phyloP scores from a whole-genome alignment of 2,113 vertebrate species.

The Zapornia atra region DNA sequence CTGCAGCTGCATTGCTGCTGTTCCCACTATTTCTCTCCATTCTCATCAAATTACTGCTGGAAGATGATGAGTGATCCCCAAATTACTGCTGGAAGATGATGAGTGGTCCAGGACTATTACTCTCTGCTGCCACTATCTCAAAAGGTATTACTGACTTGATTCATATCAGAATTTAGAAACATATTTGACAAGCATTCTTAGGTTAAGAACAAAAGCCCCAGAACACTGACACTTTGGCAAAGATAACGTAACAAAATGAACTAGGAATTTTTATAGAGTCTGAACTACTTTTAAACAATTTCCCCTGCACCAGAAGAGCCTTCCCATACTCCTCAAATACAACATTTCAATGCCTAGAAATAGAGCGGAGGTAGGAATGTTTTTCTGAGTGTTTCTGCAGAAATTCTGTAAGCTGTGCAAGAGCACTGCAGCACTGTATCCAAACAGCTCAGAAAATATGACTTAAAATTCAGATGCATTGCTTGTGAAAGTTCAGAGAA shows the following conservation, averaged over 20 bases:
- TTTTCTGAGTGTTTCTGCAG: background rate
- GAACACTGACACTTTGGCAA: background rate
- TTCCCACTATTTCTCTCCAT: background rate
- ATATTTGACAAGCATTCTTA: background rate
- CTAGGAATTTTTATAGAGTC: background rate
- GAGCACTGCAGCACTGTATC: background rate
- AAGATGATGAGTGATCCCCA: background rate
- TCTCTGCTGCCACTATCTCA: background rate
- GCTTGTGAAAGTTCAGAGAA: background rate
- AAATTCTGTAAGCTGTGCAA: background rate
- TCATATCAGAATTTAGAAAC: background rate
- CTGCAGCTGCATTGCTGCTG: fast-evolving
- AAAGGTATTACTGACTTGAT: background rate
- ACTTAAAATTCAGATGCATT: background rate
- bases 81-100: background rate
- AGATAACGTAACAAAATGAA: background rate
- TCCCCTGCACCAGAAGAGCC: background rate
- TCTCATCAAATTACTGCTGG: background rate
- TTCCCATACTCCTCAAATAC: background rate
- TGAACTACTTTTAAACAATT: background rate
- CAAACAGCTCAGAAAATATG: background rate
- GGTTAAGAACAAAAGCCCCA: background rate
- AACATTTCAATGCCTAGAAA: background rate
- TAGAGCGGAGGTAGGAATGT: background rate
- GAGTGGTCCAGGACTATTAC: background rate